Conservation (phyloP, 92 coral and sea anemone species). For the Paramuricea clavata region DNA sequence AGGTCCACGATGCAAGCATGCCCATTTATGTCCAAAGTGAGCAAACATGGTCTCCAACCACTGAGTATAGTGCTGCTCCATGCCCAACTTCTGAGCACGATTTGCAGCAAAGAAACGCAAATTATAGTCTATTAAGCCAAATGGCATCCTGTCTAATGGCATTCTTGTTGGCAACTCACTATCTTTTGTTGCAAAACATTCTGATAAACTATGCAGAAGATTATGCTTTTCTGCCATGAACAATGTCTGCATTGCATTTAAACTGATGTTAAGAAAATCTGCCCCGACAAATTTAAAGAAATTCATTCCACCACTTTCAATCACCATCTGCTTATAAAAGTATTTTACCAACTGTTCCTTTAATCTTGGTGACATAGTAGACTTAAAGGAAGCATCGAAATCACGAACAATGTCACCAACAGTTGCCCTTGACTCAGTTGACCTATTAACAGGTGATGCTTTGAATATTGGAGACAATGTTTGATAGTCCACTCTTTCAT, state of each 20-base stretch:
- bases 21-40: conserved; percentile 74
- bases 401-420: conserved; percentile 27
- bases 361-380: conserved; percentile 23
- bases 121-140: conserved; percentile 64
- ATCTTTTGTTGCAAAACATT: conserved; percentile 53
- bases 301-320: conserved; percentile 8
- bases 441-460: conserved; percentile 8
- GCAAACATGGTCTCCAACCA: conserved; percentile 72
- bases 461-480: conserved; percentile 12
- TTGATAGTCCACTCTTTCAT: background rate
- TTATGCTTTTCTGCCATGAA: conserved; percentile 40
- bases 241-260: conserved; percentile 37
- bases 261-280: conserved; percentile 41
- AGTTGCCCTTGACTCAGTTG: background rate
- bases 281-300: conserved; percentile 45
- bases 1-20: conserved; percentile 66
- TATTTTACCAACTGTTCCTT: conserved; percentile 9
- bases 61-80: conserved; percentile 58
- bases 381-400: background rate
- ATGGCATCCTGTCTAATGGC: conserved; percentile 74
- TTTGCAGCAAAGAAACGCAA: conserved; percentile 52
- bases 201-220: conserved; percentile 28
- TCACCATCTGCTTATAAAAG: conserved; percentile 18
- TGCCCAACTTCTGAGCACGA: conserved; percentile 56
- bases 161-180: conserved; percentile 45